phyloP scores from a whole-genome alignment of 2,113 vertebrate genomes.

The Lynx canadensis region DNA sequence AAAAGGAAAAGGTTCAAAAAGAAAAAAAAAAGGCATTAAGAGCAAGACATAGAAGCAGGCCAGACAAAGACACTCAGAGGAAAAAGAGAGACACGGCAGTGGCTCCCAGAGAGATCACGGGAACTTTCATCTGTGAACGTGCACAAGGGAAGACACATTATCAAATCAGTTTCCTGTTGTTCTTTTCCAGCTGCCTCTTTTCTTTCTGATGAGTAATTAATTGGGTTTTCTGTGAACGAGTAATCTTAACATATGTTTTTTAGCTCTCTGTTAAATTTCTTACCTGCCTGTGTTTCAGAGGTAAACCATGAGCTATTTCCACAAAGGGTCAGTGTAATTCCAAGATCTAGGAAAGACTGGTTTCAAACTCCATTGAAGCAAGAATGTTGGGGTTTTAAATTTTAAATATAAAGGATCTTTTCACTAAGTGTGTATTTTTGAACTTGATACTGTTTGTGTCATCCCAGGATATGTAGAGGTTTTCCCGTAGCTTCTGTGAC shows the following conservation, averaged over 20 bases:
- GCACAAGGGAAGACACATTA: not conserved
- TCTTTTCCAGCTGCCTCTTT: not conserved
- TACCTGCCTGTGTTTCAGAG: not conserved
- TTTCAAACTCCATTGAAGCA: not conserved
- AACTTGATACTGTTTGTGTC: not conserved
- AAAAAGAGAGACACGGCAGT: not conserved
- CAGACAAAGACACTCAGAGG: not conserved
- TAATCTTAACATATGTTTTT: not conserved
- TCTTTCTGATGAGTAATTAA: not conserved
- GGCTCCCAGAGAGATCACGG: not conserved
- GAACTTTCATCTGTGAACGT: not conserved
- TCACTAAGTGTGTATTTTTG: not conserved
- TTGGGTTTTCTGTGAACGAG: not conserved
- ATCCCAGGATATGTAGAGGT: rapidly evolving
- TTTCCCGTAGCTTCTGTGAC: not conserved
- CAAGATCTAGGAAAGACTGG: not conserved
- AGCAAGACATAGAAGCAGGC: not conserved
- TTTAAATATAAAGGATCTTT: not conserved
- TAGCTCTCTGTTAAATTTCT: not conserved
- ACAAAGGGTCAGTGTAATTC: not conserved
- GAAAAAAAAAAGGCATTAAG: not conserved
- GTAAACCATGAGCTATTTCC: not conserved
- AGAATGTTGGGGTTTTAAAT: not conserved
- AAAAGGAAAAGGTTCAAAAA: not conserved
- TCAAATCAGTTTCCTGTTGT: not conserved